These are phyloP conservation scores for Colletes gigas DNA, from an alignment of 1,140 invertebrate species.

Conservation along the genomic window DNA sequence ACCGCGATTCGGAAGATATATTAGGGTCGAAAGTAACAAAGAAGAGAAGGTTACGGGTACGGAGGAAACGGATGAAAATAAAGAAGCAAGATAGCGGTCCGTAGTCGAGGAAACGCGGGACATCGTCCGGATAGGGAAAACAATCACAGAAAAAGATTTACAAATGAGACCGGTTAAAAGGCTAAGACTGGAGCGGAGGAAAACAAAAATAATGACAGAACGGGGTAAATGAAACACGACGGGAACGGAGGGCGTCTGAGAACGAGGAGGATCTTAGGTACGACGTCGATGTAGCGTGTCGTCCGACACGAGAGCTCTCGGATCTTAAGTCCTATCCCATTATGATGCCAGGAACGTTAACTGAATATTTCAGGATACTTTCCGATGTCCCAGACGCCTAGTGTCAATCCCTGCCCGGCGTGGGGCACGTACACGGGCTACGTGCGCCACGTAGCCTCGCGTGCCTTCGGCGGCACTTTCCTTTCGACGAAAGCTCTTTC, in stretches of 20 bases:
- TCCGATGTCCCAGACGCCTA: constrained; percentile 37
- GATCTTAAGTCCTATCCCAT: constrained; percentile 61
- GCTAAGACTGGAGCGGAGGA: not conserved
- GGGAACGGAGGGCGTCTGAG: not conserved
- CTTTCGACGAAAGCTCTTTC: not conserved
- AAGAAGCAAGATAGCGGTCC: no score
- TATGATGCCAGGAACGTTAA: constrained; percentile 60
- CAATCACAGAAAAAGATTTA: constrained; percentile 22
- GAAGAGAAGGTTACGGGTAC: no score
- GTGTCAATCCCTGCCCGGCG: constrained; percentile 40
- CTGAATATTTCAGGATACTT: constrained; percentile 70
- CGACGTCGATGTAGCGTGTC: constrained; percentile 15
- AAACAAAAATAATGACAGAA: not conserved
- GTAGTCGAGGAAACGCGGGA: no score
- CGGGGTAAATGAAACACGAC: constrained; percentile 5
- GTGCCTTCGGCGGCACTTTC: constrained; percentile 11
- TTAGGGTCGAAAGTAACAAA: no score
- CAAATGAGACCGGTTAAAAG: not conserved
- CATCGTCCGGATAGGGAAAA: not conserved
- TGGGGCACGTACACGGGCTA: constrained; percentile 16
- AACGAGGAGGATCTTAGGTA: constrained; percentile 17
- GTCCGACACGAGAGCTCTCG: constrained; percentile 44
- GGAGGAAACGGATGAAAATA: no score
- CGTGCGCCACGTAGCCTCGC: constrained; percentile 2
- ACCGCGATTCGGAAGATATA: no score